Evolutionary conservation across 2,888 invertebrate species (phyloP), one percentile per base, ranked within the genome.

Genomic region (Drosophila longiperda): DNA sequence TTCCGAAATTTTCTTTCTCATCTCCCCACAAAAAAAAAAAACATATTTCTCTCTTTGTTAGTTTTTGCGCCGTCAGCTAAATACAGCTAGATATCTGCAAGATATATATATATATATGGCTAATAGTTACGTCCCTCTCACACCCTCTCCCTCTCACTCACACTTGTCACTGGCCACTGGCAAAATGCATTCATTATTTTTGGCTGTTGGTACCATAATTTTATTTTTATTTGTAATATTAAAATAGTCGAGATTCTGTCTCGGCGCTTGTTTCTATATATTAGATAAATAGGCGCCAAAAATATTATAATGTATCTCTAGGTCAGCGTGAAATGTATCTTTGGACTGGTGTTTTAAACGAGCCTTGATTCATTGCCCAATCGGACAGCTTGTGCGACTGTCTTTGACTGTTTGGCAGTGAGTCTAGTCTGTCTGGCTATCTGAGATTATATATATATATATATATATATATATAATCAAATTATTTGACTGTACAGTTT

Each of bases 241-340:
- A 45, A 75, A 69, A 69, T 69, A 66, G 63, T 45, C 73, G 12
- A 54, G 54, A 34, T 26, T 23, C 20, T 15, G 23, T 36, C 3
- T 26, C 26, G 26, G 17, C 23, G 53, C 50, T 50, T 50, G 50
- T 15, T 26, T 32, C 34, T 76, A 68, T 76, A 68, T 77, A 60
- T 63, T 68, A 73, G 59, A 54, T 66, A 66, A 78, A 66, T 58
- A 66, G 75, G 77, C 79, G 77, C 79, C 73, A 63, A 69, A 63
- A 62, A 50, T 49, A 62, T 75, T 62, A 66, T 71, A 63, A 70
- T 70, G 75, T 53, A 82, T 68, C 82, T 81, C 82, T 80, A 80
- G 80, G 82, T 80, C 82, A 78, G 61, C 65, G 8, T 62, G 80
- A 79, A 75, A 75, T 79, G 64, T 72, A 77, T 75, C 68, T 82